Conservation (phyloP, 2,113 vertebrate species). For the Daubentonia madagascariensis region DNA sequence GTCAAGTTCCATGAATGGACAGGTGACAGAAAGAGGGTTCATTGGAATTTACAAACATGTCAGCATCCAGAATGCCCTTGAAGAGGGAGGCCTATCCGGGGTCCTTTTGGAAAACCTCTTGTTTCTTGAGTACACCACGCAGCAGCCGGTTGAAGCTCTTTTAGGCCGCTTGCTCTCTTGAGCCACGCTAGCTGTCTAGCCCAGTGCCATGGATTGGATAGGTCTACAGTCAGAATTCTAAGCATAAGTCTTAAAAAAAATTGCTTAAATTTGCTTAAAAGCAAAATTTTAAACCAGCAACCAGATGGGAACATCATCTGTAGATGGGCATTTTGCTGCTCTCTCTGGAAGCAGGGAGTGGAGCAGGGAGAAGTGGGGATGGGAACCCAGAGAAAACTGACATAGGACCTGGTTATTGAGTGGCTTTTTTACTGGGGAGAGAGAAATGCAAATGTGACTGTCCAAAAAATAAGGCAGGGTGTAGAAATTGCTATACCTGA, state of each 20-base stretch:
- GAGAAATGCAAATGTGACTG: background rate
- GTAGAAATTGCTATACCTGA: background rate
- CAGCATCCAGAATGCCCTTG: background rate
- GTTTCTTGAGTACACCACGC: background rate
- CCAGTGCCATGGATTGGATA: background rate
- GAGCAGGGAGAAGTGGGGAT: background rate
- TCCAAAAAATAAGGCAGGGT: background rate
- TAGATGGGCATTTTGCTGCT: background rate
- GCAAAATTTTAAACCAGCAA: background rate
- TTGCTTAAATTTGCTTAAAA: background rate
- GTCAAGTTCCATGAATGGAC: slow-evolving; percentile 71
- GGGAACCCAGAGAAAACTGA: background rate
- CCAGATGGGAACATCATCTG: background rate
- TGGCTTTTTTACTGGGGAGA: background rate
- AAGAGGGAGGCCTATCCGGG: background rate
- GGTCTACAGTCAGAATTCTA: background rate
- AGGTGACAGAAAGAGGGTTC: background rate
- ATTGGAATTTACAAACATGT: background rate
- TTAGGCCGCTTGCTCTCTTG: background rate
- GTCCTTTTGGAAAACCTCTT: background rate
- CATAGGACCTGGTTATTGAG: background rate
- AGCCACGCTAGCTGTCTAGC: background rate
- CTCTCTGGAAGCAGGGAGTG: background rate
- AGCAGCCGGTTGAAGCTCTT: rapidly evolving
- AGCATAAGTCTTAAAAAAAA: background rate